Evolutionary conservation across 92 coral and sea anemone species (phyloP), one percentile per base, ranked within the genome.

Genomic region (Bergia sp.): DNA sequence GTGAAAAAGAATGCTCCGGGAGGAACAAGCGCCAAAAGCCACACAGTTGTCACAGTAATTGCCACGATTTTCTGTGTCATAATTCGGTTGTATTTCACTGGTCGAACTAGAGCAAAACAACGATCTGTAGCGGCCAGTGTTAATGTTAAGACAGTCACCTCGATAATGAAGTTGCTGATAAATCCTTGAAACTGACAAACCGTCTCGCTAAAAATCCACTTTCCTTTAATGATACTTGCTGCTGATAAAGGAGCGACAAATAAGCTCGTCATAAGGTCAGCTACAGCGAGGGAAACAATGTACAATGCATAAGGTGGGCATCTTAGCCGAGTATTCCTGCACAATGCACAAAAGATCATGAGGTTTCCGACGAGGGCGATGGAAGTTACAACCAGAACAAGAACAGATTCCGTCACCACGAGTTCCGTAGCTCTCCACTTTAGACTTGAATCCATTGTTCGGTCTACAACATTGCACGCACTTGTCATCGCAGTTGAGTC

Each of bases 111-210:
- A n/a, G 64, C 20, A 42, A 79, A 79, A 44, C 82, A 79, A 4
- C 82, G 82, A 79, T 79, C 82, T 45, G 65, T 8, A 0, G 82
- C 41, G 21, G 82, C 82, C 40, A 45, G 42, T 23, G 61, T 37
- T 66, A 79, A 45, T n/a, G 82, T 79, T 45, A 79, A 36, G 40
- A 79, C 39, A 3, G 61, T 79, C 21, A 79, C 82, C 66, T 79
- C 82, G 10, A 45, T 4, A 66, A 79, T 29, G 37, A 23, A 7
- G 2, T 42, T 12, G 64, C 57, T 47, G 12, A 79, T 66, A 49
- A 79, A 44, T 10, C 82, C 82, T 44, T 79, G 82, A 79, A 79
- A 49, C 64, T 79, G 82, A 79, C 82, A 79, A 7, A 79, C 82
- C 5, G 82, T 41, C n/a, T 79, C 82, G 18, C 66, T 79, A 23